phyloP scores from a whole-genome alignment of 2,113 vertebrate species.

The Rutilus rutilus region DNA sequence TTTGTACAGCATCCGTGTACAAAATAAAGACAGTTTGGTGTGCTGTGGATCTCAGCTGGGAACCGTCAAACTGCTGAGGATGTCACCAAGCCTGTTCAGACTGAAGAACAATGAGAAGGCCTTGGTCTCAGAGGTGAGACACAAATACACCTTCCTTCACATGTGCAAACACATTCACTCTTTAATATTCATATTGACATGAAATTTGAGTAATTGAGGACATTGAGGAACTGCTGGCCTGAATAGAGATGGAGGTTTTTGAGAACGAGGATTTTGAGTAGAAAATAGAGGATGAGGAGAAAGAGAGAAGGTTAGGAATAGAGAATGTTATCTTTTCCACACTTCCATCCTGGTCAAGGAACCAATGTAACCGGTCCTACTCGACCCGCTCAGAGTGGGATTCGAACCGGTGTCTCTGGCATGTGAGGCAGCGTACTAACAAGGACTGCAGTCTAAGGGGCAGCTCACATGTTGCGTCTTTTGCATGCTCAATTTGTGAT shows the following conservation, averaged over 20 bases:
- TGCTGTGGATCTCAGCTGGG: conserved; percentile 86
- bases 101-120: conserved; percentile 89
- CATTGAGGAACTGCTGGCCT: conserved; percentile 62
- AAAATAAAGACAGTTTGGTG: conserved; percentile 83
- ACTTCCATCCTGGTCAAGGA: no score
- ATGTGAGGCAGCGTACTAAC: no score
- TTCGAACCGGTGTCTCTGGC: no score
- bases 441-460: no score
- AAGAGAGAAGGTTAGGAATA: conserved; percentile 43
- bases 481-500: no score
- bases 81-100: conserved; percentile 82
- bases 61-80: conserved; percentile 80
- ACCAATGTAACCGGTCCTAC: no score
- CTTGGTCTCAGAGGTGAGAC: conserved; percentile 76
- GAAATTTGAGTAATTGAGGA: not conserved
- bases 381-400: no score
- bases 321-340: no score
- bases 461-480: no score
- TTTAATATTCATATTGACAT: not conserved
- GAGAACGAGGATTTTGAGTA: conserved; percentile 68
- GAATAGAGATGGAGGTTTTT: conserved; percentile 71
- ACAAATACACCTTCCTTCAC: not conserved
- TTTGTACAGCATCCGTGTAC: conserved; percentile 84
- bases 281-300: conserved; percentile 56
- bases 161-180: not conserved